A percentile compares a stretch with the other conserved stretches of the same genome.
Conservation (phyloP, 2,113 vertebrate genomes). For the Prochilodus magdalenae region DNA sequence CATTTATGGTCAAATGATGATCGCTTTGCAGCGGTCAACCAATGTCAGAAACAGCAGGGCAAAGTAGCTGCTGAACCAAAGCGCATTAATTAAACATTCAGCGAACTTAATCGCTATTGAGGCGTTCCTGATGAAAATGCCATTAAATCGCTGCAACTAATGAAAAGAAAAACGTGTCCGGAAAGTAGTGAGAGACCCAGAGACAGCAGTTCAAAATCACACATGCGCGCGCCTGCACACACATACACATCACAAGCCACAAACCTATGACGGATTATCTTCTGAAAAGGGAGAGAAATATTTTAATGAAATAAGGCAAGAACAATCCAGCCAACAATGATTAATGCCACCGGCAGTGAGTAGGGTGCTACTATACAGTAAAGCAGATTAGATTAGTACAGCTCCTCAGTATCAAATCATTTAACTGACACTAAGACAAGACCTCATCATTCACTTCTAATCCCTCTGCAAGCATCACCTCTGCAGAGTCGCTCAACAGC, state of each 20-base stretch:
- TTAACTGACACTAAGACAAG: conserved; percentile 9
- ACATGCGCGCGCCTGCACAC: not conserved
- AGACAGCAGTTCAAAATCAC: not conserved
- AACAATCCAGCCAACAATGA: not conserved
- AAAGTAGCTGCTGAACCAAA: not conserved
- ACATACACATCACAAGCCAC: not conserved
- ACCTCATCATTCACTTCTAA: conserved; percentile 34
- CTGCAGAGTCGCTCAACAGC: not conserved
- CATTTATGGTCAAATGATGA: conserved; percentile 6
- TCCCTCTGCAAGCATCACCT: not conserved
- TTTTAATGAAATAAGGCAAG: not conserved
- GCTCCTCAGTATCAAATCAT: conserved; percentile 9
- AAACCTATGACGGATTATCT: not conserved
- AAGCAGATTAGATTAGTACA: conserved; percentile 9
- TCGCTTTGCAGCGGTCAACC: conserved; percentile 22
- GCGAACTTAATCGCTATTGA: conserved; percentile 5
- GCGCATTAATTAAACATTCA: conserved; percentile 23
- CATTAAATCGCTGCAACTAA: not conserved
- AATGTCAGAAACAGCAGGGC: conserved; percentile 20
- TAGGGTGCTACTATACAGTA: not conserved
- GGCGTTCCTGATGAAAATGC: not conserved
- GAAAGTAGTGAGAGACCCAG: not conserved
- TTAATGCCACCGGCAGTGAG: not conserved
- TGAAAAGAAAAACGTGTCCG: not conserved
- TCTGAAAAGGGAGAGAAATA: not conserved